Evolutionary conservation across 2,888 invertebrate species (phyloP), one percentile per base, ranked within the genome.

Genomic region (Rhingia rostrata): DNA sequence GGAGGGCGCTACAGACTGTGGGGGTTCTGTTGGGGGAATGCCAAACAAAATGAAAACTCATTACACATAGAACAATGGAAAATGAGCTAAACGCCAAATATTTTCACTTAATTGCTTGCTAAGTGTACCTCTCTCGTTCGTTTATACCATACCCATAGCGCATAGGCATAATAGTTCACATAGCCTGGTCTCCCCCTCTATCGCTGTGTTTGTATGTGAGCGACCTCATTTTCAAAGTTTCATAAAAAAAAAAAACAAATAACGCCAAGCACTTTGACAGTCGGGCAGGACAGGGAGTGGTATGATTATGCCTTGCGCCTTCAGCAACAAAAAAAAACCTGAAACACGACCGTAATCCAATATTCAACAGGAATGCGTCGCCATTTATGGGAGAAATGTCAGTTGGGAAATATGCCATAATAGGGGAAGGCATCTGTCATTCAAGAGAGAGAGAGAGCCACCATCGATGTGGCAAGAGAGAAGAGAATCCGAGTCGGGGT

Each of bases 331-430:
- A 41, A 9, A 22, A 14, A 54, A 58, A 49, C 54, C 54, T n/a
- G 6, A 41, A 43, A 60, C 41, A 43, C n/a, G 47, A 7, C 14
- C 51, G 47, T 56, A 63, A 70, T 81, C 39, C 60, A 75, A 66
- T 75, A 81, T 81, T 81, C 75, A 81, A 81, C 81, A 81, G 81
- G 81, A 81, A 81, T 77, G 77, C 77, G 70, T 81, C 53, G 12
- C 32, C 45, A 70, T 81, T 77, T 81, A 70, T 75, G 53, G 53
- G 45, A 60, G 30, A 70, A 64, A 47, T 64, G 54, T 39, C 47
- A 73, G 39, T 35, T 56, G 43, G 4, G 22, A 58, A 64, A 60
- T 33, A 45, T 70, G 22, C 67, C 56, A 80, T 74, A 70, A 77
- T 41, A 53, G 73, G 30, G 35, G 32, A 63, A 47, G 22, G 22